Evolutionary conservation across 2,113 vertebrate species (phyloP), one percentile per base, ranked within the genome.

Genomic region (Apeltes quadracus): DNA sequence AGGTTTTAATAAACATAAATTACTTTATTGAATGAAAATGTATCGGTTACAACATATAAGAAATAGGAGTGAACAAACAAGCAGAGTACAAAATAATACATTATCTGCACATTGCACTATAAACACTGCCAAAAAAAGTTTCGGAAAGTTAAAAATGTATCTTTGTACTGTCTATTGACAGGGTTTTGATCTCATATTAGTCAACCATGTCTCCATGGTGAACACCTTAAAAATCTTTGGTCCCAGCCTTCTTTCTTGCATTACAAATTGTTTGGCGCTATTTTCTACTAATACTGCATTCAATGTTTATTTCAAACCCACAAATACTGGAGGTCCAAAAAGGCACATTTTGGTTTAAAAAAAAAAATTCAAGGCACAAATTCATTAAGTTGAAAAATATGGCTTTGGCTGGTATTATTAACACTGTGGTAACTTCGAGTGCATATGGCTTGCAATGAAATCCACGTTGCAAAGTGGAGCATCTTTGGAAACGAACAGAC

Each of bases 1-100:
- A 36, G 16, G 18, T 87, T 86, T 90, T 90, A 91, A 91, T 90
- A 92, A 93, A 93, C 91, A 91, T 93, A 93, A 93, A 94, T 93
- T 91, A 93, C 90, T 94, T 93, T 93, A 93, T 94, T 94, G 89
- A 83, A 91, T 90, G 89, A 51, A 91, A 91, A 87, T 72, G 51
- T 70, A 75, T 82, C 76, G 72, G 72, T 84, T 86, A 88, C 39
- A 63, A 82, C 86, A 84, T 61, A 92, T 61, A 92, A 76, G 79
- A 85, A 87, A 84, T 68, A 65, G 23, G 84, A 85, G 85, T 86
- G 83, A 87, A 89, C 89, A 92, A 83, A 88, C 84, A 91, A 87
- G 87, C 75, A 76, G 67, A 65, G 75, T 89, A 91, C 59, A 89
- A 89, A 82, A 84, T 59, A 83, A 90, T 65, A 87, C 80, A 80